Evolutionary conservation across 2,888 invertebrate genomes (phyloP).

Genomic region (Nephrotoma guestfalica): DNA sequence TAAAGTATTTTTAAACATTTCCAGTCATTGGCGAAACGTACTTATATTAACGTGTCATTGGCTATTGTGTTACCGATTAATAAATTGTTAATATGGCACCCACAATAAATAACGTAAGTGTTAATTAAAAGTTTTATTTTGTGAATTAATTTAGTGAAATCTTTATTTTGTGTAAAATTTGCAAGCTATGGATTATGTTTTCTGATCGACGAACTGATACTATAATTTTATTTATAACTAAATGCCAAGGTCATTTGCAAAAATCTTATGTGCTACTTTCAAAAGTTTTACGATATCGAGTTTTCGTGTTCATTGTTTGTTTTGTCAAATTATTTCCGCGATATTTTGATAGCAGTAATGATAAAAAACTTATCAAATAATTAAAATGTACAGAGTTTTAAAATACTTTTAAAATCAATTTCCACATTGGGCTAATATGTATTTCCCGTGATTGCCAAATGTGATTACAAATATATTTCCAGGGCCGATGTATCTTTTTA

Average conservation of each 20-base stretch:
- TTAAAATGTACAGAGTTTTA: background rate
- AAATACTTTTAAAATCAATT: too few relatives aligned
- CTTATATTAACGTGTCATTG: background rate
- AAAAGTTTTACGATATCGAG: background rate
- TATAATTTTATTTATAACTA: background rate
- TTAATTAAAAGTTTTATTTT: background rate
- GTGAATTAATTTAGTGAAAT: background rate
- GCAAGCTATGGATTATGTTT: background rate
- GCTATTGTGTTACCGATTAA: background rate
- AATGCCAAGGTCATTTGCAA: background rate
- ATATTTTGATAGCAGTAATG: background rate
- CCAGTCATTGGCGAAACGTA: background rate
- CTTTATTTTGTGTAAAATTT: background rate
- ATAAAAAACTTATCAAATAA: background rate
- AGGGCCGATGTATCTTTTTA: too few relatives aligned
- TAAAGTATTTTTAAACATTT: background rate
- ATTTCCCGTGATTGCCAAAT: too few relatives aligned
- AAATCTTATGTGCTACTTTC: background rate
- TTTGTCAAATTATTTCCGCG: background rate
- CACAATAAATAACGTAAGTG: background rate
- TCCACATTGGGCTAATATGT: too few relatives aligned
- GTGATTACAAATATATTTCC: too few relatives aligned
- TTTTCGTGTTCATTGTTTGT: background rate
- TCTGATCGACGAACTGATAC: background rate
- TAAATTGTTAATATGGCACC: background rate